phyloP scores from a whole-genome alignment of 2,797 vertebrate genomes.

The Kryptopterus vitreolus region DNA sequence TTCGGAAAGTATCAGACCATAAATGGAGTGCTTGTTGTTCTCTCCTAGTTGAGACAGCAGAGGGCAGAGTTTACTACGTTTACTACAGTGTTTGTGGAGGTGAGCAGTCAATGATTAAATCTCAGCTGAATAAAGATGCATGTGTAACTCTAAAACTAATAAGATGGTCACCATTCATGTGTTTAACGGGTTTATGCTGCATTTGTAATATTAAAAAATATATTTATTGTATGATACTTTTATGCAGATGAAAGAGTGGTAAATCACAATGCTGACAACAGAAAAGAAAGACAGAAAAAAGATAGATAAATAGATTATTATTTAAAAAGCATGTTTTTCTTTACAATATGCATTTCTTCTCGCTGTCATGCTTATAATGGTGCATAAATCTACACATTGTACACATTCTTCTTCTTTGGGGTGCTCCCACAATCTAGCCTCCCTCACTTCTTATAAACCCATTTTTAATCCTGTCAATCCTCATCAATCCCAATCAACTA shows the following conservation, averaged over 20 bases:
- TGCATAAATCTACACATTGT: too few species aligned
- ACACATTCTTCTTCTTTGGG: too few species aligned
- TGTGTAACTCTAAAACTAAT: neutral
- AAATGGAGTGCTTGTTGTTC: neutral
- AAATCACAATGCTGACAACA: neutral
- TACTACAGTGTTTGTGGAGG: neutral
- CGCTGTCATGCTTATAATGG: neutral
- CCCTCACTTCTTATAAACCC: too few species aligned
- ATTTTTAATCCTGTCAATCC: too few species aligned
- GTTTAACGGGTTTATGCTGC: neutral
- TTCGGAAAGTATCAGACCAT: neutral
- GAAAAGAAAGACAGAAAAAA: neutral
- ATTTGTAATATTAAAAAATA: neutral
- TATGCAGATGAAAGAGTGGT: neutral
- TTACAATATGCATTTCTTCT: neutral
- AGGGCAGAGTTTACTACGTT: constrained; percentile 32
- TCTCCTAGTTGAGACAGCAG: constrained; percentile 15
- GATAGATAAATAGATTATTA: too few species aligned
- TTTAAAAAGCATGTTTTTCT: too few species aligned
- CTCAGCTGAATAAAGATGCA: neutral
- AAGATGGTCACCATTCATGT: neutral
- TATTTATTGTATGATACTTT: neutral
- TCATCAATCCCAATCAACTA: too few species aligned
- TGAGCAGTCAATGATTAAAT: neutral
- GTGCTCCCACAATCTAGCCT: too few species aligned